Conservation (phyloP, 2,113 vertebrate species). For the Melospiza melodia region DNA sequence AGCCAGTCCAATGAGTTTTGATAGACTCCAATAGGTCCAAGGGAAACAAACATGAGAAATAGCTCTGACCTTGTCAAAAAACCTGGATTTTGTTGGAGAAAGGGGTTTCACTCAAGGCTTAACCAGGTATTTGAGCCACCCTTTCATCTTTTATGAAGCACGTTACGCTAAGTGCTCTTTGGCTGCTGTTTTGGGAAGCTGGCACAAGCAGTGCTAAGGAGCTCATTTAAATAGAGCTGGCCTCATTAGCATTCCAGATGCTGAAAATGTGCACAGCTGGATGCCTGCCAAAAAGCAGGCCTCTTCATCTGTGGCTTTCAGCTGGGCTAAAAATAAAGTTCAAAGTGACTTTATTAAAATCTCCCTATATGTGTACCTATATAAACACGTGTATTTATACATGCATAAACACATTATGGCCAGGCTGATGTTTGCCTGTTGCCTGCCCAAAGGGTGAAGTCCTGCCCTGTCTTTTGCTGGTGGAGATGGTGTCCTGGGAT, state of each 20-base stretch:
- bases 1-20: background rate
- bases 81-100: background rate
- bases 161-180: background rate
- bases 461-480: background rate
- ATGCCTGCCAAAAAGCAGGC: conserved; percentile 22
- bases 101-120: background rate
- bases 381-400: background rate
- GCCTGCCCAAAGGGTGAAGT: background rate
- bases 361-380: background rate
- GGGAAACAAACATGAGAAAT: background rate
- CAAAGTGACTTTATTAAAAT: conserved; percentile 42
- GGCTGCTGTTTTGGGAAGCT: conserved; percentile 20
- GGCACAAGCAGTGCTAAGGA: conserved; percentile 43
- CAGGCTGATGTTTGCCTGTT: background rate
- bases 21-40: background rate
- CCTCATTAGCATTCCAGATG: conserved; percentile 71
- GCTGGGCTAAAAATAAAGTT: conserved; percentile 41
- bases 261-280: conserved; percentile 65
- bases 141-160: background rate
- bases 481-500: background rate
- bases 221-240: conserved; percentile 60
- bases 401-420: background rate
- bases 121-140: background rate
- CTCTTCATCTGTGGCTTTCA: conserved; percentile 38
- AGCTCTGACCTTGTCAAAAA: background rate